phyloP scores from a whole-genome alignment of 2,888 invertebrate species.

The Apamea monoglypha region DNA sequence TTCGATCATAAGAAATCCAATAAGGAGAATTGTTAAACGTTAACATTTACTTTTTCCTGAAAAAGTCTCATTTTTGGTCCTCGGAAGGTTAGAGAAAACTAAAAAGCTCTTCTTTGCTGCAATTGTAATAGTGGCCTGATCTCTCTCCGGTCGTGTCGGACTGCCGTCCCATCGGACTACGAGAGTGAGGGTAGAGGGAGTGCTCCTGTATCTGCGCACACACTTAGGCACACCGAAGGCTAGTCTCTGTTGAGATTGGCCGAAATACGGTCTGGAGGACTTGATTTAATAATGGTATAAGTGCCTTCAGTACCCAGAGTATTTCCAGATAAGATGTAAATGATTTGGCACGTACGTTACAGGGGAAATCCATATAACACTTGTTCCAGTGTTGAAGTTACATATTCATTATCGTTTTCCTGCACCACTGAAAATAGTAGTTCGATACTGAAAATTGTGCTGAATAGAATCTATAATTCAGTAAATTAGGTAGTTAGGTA shows the following conservation, averaged over 20 bases:
- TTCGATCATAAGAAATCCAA: neutral
- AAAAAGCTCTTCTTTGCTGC: neutral
- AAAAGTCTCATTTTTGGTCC: neutral
- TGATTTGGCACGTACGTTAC: conserved; percentile 15
- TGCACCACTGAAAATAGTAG: conserved; percentile 7
- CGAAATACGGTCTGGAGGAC: too few relatives aligned
- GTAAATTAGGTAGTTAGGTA: neutral
- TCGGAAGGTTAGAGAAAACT: neutral
- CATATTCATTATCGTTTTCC: conserved; percentile 13
- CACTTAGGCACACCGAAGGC: too few relatives aligned
- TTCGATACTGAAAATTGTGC: too few relatives aligned
- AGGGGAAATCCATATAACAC: conserved; percentile 22
- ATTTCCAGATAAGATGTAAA: conserved; percentile 10
- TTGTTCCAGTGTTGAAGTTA: neutral
- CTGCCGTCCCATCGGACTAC: too few relatives aligned
- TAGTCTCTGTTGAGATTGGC: too few relatives aligned
- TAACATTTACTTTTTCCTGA: neutral
- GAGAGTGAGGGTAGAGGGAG: too few relatives aligned
- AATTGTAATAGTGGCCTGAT: neutral
- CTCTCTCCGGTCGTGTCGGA: too few relatives aligned
- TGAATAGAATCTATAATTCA: neutral
- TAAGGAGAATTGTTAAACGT: neutral
- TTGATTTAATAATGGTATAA: neutral
- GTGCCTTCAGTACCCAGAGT: neutral
- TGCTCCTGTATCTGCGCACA: too few relatives aligned